Evolutionary conservation across 1,140 invertebrate species (phyloP).

Genomic region (Leptopilina boulardi): DNA sequence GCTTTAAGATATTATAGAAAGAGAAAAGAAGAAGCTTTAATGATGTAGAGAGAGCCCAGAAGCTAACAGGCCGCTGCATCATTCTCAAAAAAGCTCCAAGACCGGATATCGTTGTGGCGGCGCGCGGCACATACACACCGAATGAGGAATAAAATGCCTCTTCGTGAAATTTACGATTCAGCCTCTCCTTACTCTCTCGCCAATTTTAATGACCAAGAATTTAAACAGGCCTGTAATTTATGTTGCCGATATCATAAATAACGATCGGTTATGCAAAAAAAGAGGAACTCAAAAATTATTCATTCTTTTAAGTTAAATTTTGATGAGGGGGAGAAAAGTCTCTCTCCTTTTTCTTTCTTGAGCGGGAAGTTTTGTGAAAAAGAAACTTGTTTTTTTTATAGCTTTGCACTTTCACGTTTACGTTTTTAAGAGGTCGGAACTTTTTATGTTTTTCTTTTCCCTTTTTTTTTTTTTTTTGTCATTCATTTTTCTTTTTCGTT

Average conservation of each 20-base stretch:
- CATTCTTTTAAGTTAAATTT: conserved; percentile 27
- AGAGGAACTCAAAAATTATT: conserved; percentile 17
- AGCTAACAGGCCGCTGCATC: conserved; percentile 2
- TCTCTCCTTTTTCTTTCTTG: not conserved
- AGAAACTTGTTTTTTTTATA: not conserved
- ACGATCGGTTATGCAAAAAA: conserved; percentile 33
- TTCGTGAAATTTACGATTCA: conserved; percentile 28
- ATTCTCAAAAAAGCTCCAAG: conserved; percentile 32
- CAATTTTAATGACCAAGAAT: conserved; percentile 33
- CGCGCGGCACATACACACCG: not conserved
- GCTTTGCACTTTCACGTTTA: conserved; percentile 13
- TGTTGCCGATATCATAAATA: conserved; percentile 33
- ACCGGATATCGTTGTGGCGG: conserved; percentile 7
- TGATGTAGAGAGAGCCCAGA: conserved; percentile 19
- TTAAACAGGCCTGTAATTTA: conserved; percentile 33
- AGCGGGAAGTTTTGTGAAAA: not conserved
- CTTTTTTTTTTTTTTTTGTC: not conserved
- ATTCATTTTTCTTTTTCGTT: not conserved
- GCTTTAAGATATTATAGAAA: no score
- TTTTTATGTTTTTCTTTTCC: not conserved
- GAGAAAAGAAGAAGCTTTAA: not conserved
- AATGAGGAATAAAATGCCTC: conserved; percentile 33
- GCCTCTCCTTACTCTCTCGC: conserved; percentile 15
- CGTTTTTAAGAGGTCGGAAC: not conserved
- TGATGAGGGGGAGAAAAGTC: not conserved